Evolutionary conservation across 2,888 invertebrate species (phyloP).

Genomic region (Augiades crinisus): DNA sequence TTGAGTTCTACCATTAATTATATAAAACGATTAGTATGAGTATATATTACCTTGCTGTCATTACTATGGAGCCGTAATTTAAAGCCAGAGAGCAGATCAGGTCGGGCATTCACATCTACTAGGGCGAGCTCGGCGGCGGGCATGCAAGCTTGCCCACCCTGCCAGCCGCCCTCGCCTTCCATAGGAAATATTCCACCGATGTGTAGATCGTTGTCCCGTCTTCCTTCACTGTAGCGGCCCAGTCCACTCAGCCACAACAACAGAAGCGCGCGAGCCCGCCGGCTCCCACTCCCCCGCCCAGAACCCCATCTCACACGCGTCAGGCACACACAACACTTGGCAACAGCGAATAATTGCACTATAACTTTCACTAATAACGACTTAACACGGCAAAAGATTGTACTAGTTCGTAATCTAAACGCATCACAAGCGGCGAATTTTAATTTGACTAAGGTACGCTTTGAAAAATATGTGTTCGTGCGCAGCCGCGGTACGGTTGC

Average conservation of each 20-base stretch:
- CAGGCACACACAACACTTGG: slow-evolving; percentile 62
- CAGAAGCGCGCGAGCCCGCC: slow-evolving; percentile 48
- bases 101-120: slow-evolving; percentile 95
- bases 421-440: slow-evolving; percentile 56
- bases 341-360: slow-evolving; percentile 78
- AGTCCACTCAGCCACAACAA: slow-evolving; percentile 60
- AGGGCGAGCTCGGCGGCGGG: slow-evolving; percentile 98
- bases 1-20: no score
- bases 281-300: slow-evolving; percentile 33
- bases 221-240: slow-evolving; percentile 58
- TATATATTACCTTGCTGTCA: slow-evolving; percentile 93
- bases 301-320: slow-evolving; percentile 42
- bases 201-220: slow-evolving; percentile 89
- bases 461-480: slow-evolving; percentile 72
- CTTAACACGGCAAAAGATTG: slow-evolving; percentile 63
- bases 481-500: slow-evolving; percentile 54
- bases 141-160: slow-evolving; percentile 98
- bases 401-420: slow-evolving; percentile 71
- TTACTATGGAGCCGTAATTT: slow-evolving; percentile 95
- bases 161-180: slow-evolving; percentile 97
- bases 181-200: slow-evolving; percentile 99
- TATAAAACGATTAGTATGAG: no score
- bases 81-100: slow-evolving; percentile 95
- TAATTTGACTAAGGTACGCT: slow-evolving; percentile 79
- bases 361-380: slow-evolving; percentile 71